Conservation (phyloP, 1,140 invertebrate genomes). For the Planococcus citri region DNA sequence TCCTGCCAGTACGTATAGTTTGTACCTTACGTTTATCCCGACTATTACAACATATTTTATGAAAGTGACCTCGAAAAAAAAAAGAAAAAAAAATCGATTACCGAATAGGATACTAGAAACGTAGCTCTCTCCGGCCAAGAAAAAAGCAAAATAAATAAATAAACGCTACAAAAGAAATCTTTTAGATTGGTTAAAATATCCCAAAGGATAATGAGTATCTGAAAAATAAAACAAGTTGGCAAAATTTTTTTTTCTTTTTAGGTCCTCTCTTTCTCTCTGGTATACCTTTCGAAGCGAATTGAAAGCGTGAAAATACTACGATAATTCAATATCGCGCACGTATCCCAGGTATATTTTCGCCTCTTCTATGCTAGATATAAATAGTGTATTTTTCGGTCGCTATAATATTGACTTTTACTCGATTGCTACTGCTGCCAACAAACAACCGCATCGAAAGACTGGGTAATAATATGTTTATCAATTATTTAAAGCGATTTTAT, state of each 20-base stretch:
- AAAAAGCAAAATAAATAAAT: constrained; percentile 5
- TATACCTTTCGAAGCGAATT: too few species aligned
- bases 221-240: background rate
- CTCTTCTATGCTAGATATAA: background rate
- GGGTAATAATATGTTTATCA: background rate
- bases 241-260: background rate
- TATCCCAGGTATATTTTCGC: background rate
- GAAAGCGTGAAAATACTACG: background rate
- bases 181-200: background rate
- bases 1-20: background rate
- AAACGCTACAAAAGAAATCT: background rate
- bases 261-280: background rate
- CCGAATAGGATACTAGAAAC: background rate
- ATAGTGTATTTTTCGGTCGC: too few species aligned
- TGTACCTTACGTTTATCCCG: too few species aligned
- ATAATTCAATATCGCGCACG: constrained; percentile 1
- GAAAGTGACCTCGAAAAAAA: constrained; percentile 1
- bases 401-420: background rate
- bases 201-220: background rate
- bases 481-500: constrained; percentile 4
- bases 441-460: too few species aligned
- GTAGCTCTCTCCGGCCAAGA: background rate
- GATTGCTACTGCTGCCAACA: too few species aligned
- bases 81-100: background rate
- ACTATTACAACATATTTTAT: background rate